Evolutionary conservation across 2,797 vertebrate genomes (phyloP), one percentile per base, ranked within the genome.

Genomic region (Buceros bicornis): DNA sequence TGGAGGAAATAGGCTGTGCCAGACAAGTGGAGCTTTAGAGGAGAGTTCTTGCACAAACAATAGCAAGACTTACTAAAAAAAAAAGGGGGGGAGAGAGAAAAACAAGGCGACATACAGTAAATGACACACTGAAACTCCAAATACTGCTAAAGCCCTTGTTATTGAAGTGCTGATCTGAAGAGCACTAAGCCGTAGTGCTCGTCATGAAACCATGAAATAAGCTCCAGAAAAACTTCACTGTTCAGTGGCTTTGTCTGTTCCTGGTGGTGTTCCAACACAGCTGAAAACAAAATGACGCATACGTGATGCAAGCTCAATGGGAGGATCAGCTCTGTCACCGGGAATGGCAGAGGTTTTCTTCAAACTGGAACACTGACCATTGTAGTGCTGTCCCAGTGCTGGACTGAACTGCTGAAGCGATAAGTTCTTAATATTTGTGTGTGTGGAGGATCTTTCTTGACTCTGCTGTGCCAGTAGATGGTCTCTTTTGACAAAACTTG

Each of bases 251-350:
- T 94, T 96, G 88, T 96, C 90, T 92, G 0, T 90, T 93, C 42
- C 71, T 95, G 90, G 91, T 79, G 47, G 11, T 60, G 71, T 90
- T 90, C 96, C 92, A 94, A 3, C 40, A 78, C 71, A 78, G 64
- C 64, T 71, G 42, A 80, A 96, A 95, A 94, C 83, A 77, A 50
- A 95, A 37, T 80, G 74, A 87, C 53, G n/a, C 21, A 3, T 37
- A 5, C 35, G 2, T 43, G 82, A 53, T 73, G 40, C 62, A 70
- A 11, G 71, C 45, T 82, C 56, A 35, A 4, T 70, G 84, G 81
- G 81, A 74, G 65, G 56, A 70, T 94, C 83, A 77, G 57, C 78
- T 77, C 70, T 84, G 50, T 77, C 26, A 13, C 47, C 0, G 1
- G 57, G 48, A 87, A 71, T 64, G 67, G 28, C 64, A 65, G 61